These are phyloP conservation scores for Elgonia sp. DNA, from an alignment of 2,888 invertebrate genomes.

Conservation along the genomic window DNA sequence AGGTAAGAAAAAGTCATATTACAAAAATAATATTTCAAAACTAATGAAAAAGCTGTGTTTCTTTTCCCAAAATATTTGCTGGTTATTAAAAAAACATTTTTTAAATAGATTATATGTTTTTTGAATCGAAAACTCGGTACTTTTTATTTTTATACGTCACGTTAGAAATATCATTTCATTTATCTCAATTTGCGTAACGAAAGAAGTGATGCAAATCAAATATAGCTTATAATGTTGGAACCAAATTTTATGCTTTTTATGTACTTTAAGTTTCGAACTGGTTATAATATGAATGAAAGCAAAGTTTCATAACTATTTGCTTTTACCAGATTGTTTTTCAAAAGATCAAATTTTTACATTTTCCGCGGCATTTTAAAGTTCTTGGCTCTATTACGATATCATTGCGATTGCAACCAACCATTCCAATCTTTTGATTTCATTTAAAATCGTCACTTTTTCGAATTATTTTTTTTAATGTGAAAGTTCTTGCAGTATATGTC, in stretches of 20 bases:
- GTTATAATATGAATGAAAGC: slow-evolving; percentile 41
- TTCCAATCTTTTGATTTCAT: slow-evolving; percentile 36
- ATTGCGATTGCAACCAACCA: slow-evolving; percentile 34
- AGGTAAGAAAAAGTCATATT: too few species aligned
- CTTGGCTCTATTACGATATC: neutral
- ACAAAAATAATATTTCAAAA: too few species aligned
- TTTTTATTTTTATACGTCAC: neutral
- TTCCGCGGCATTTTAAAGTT: slow-evolving; percentile 1
- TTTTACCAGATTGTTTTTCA: slow-evolving; percentile 55
- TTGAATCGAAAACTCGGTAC: too few species aligned
- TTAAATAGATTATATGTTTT: too few species aligned
- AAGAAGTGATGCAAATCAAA: slow-evolving; percentile 31
- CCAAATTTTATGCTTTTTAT: slow-evolving; percentile 32
- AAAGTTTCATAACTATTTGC: slow-evolving; percentile 55
- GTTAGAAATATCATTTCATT: slow-evolving; percentile 51
- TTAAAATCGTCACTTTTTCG: neutral
- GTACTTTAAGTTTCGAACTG: slow-evolving; percentile 41
- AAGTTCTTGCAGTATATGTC: neutral
- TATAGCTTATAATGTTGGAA: slow-evolving; percentile 26
- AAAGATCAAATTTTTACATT: slow-evolving; percentile 53
- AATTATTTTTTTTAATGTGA: neutral
- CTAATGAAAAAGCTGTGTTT: too few species aligned
- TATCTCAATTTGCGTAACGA: slow-evolving; percentile 40
- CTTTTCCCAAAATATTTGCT: too few species aligned
- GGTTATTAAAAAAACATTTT: too few species aligned